Conservation (phyloP, 1,140 invertebrate species). For the Musca domestica region DNA sequence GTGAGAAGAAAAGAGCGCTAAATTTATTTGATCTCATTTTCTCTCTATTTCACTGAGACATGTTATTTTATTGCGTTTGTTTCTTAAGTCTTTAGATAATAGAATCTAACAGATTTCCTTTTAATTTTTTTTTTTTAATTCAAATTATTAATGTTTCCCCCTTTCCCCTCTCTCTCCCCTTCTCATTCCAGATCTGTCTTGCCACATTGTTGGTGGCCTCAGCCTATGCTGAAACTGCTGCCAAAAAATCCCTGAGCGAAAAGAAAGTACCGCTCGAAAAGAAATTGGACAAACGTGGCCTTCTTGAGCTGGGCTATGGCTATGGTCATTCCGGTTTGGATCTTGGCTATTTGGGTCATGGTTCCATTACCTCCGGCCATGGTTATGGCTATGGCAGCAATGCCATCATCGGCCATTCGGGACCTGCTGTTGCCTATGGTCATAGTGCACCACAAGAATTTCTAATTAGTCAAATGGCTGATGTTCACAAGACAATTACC, state of each 20-base stretch:
- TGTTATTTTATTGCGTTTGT: too few species aligned
- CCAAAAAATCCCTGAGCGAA: slow-evolving; percentile 55
- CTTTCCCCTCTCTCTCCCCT: slow-evolving; percentile 26
- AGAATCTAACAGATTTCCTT: too few species aligned
- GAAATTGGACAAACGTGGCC: slow-evolving; percentile 61
- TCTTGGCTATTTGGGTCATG: slow-evolving; percentile 65
- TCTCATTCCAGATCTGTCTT: slow-evolving; percentile 64
- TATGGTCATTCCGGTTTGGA: slow-evolving; percentile 61
- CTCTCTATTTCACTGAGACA: too few species aligned
- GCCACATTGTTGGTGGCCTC: slow-evolving; percentile 70
- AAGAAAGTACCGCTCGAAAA: slow-evolving; percentile 63
- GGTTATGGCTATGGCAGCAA: slow-evolving; percentile 35
- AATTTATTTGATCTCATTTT: too few species aligned
- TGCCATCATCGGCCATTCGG: slow-evolving; percentile 38
- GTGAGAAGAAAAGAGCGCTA: too few species aligned
- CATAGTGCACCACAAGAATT: slow-evolving; percentile 38
- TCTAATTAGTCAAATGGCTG: slow-evolving; percentile 57
- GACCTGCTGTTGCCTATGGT: slow-evolving; percentile 36
- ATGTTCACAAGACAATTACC: slow-evolving; percentile 70
- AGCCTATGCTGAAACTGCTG: slow-evolving; percentile 55
- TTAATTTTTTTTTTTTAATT: too few species aligned
- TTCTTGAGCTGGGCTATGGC: slow-evolving; percentile 61
- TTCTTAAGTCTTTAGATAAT: too few species aligned
- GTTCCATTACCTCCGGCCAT: slow-evolving; percentile 60
- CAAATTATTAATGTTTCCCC: too few species aligned